Evolutionary conservation across 2,888 invertebrate species (phyloP).

Genomic region (Steinernema hermaphroditum): DNA sequence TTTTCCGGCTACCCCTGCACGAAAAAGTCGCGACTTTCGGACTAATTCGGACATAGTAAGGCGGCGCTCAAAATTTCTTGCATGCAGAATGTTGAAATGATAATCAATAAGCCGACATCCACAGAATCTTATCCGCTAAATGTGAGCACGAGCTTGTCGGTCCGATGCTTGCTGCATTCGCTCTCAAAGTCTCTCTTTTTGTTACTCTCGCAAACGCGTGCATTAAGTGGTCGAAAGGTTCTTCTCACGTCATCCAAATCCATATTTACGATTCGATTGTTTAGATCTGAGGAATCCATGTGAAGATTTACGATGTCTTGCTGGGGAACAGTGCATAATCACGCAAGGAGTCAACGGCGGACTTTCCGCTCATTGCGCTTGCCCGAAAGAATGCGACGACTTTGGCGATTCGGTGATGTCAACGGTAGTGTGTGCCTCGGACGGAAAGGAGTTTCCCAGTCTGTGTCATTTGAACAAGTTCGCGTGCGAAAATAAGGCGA

Average conservation of each 20-base stretch:
- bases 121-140: not conserved
- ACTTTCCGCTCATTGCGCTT: slow-evolving; percentile 36
- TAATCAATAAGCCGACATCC: slow-evolving; percentile 16
- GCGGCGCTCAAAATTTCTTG: slow-evolving; percentile 18
- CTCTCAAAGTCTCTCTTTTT: not conserved
- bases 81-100: slow-evolving; percentile 17
- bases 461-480: slow-evolving; percentile 53
- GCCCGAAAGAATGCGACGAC: slow-evolving; percentile 51
- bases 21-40: not conserved
- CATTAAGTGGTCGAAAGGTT: slow-evolving; percentile 26
- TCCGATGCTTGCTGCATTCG: slow-evolving; percentile 1
- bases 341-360: slow-evolving; percentile 36
- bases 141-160: not conserved
- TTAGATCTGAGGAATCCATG: slow-evolving; percentile 56
- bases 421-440: slow-evolving; percentile 76
- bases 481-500: slow-evolving; percentile 67
- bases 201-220: slow-evolving; percentile 1
- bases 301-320: slow-evolving; percentile 54
- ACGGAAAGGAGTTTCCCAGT: slow-evolving; percentile 68
- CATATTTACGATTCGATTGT: no score
- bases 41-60: not conserved
- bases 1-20: not conserved
- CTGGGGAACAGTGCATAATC: slow-evolving; percentile 56
- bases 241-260: not conserved
- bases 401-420: slow-evolving; percentile 51